A percentile compares a stretch with the other conserved stretches of the same genome.
These are phyloP conservation scores for Enteromius afrohamiltoni DNA, from an alignment of 2,797 vertebrate species.

Conservation along the genomic window DNA sequence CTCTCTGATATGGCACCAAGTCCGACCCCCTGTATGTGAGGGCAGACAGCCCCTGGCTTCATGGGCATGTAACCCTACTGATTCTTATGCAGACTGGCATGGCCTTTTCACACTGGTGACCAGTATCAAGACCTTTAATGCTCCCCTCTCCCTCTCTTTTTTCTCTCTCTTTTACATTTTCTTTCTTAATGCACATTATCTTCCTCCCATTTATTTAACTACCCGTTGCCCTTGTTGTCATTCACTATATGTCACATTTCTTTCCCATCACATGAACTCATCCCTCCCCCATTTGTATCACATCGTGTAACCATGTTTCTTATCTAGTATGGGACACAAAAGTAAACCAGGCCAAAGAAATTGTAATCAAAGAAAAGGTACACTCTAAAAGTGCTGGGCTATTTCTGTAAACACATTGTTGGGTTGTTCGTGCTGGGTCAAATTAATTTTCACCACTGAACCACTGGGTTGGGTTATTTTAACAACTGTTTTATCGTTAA, in stretches of 20 bases:
- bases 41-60: conserved; percentile 62
- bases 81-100: conserved; percentile 76
- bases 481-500: too few relatives aligned
- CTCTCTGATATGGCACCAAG: conserved; percentile 70
- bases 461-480: too few relatives aligned
- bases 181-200: conserved; percentile 22
- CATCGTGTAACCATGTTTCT: neutral
- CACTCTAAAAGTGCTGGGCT: too few relatives aligned
- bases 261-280: conserved; percentile 31
- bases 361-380: neutral
- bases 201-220: conserved; percentile 18
- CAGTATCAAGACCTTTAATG: conserved; percentile 45
- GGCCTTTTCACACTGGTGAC: conserved; percentile 74
- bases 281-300: conserved; percentile 18
- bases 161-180: conserved; percentile 30
- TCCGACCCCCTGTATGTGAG: conserved; percentile 64
- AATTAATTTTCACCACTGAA: too few relatives aligned
- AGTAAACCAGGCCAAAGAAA: conserved; percentile 6
- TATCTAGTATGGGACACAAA: neutral
- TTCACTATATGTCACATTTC: conserved; percentile 18
- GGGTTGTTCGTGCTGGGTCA: too few relatives aligned
- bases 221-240: conserved; percentile 15
- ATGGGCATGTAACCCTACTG: conserved; percentile 63
- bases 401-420: too few relatives aligned
- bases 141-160: conserved; percentile 31